Evolutionary conservation across 2,113 vertebrate species (phyloP).

Genomic region (Carassius auratus): DNA sequence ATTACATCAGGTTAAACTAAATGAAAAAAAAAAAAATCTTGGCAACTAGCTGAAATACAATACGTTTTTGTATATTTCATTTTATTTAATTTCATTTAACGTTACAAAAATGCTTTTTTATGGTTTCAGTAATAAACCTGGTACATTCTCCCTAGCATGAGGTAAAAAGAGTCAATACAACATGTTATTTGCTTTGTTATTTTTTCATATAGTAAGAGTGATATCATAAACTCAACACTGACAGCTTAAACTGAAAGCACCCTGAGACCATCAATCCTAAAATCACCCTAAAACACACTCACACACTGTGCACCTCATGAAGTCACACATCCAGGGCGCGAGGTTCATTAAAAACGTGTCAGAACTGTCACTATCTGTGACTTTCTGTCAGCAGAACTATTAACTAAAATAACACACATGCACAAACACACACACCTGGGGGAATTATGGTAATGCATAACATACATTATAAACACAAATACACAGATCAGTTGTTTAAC

Average conservation of each 20-base stretch:
- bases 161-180: not conserved
- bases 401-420: slow-evolving; percentile 10
- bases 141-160: not conserved
- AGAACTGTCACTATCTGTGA: not conserved
- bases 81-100: no score
- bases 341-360: not conserved
- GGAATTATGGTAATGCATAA: slow-evolving; percentile 5
- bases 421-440: slow-evolving; percentile 4
- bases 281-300: not conserved
- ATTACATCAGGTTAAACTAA: no score
- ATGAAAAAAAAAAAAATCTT: no score
- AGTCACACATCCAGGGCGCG: not conserved
- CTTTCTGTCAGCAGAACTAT: slow-evolving; percentile 6
- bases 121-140: no score
- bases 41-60: no score
- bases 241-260: not conserved
- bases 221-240: not conserved
- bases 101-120: no score
- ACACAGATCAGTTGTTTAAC: not conserved
- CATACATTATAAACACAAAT: not conserved
- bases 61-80: no score
- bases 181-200: not conserved
- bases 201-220: not conserved
- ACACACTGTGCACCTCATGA: not conserved
- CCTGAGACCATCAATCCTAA: not conserved